A percentile compares a stretch with the other conserved stretches of the same genome.
These are phyloP conservation scores for Heliconius hewitsoni DNA, from an alignment of 1,140 invertebrate species.

Conservation along the genomic window DNA sequence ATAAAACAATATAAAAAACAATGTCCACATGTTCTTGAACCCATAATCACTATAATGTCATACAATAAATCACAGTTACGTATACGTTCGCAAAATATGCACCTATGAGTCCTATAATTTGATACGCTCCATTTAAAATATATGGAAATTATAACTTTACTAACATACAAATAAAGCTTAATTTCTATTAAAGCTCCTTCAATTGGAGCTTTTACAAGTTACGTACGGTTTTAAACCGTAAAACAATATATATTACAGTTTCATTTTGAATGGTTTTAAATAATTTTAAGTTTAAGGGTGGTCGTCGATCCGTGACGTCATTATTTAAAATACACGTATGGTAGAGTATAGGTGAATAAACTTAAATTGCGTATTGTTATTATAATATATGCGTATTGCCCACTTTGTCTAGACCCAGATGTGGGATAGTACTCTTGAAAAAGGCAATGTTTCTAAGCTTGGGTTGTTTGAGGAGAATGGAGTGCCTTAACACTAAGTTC, in stretches of 20 bases:
- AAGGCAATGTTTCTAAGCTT: background rate
- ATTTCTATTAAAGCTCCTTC: background rate
- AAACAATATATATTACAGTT: background rate
- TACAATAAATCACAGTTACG: constrained; percentile 33
- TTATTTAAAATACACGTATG: constrained; percentile 38
- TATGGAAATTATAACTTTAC: constrained; percentile 15
- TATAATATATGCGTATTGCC: background rate
- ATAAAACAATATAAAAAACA: background rate
- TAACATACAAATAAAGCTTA: background rate
- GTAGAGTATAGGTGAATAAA: constrained; percentile 5
- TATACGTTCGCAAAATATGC: constrained; percentile 36
- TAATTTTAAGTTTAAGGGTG: constrained; percentile 42
- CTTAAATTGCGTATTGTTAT: background rate
- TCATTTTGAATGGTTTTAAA: background rate
- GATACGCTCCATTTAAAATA: constrained; percentile 16
- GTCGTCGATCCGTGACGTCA: constrained; percentile 48
- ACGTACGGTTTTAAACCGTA: background rate
- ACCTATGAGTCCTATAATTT: constrained; percentile 29
- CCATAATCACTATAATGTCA: background rate
- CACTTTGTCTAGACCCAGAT: background rate
- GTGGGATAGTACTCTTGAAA: background rate
- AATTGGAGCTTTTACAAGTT: background rate
- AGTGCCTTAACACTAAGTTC: background rate
- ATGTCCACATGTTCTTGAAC: background rate
- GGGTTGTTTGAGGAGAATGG: background rate